Base-by-base conservation (phyloP, 2,797 vertebrate genomes). In the Malacoctenus gilli region DNA sequence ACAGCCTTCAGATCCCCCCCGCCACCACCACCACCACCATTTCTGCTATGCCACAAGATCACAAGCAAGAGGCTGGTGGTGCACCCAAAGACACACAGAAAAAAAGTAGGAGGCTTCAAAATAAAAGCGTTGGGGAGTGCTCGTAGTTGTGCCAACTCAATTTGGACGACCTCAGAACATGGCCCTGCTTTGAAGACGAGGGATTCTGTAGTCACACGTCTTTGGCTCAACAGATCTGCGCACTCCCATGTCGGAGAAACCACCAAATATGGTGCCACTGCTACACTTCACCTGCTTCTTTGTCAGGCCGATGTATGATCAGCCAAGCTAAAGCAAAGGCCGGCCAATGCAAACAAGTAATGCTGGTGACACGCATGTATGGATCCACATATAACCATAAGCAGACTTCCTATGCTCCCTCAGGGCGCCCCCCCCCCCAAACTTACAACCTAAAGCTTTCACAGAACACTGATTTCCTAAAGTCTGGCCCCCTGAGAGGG, bases 401-500 rank as follows among this genome's bases (percentile, higher is more conserved):
- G 15, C 41, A 68, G 34, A 73, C 62, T 59, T 57, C 14, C 58
- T 50, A 50, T 37, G 20, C 40, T 68, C 42, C 59, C 51, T 18
- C 40, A n/a, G 44, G 64, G 59, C 41, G 51, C 56, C 55, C 62
- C 68, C 68, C n/a, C 66, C 49, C 56, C 43, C 46, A 14, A 5
- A 1, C 25, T 1, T 9, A 28, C 1, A 28, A 28, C 22, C 22
- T 8, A 23, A 23, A 5, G 25, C 9, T 79, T 83, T 83, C 66
- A 80, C 65, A 70, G 62, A 3, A 61, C 49, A 46, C 9, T 57
- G 62, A 44, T 65, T 73, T 68, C 58, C 40, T 8, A 4, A 15
- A 62, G 63, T 75, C 46, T 53, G 49, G 15, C 32, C 58, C 54
- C 41, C 38, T 14, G n/a, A n/a, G n/a, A 31, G 51, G 47, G 5